Percentiles rank a stretch among this genome's conserved stretches.
These are phyloP conservation scores for Cheilosia variabilis DNA, from an alignment of 2,888 invertebrate genomes.

Conservation along the genomic window DNA sequence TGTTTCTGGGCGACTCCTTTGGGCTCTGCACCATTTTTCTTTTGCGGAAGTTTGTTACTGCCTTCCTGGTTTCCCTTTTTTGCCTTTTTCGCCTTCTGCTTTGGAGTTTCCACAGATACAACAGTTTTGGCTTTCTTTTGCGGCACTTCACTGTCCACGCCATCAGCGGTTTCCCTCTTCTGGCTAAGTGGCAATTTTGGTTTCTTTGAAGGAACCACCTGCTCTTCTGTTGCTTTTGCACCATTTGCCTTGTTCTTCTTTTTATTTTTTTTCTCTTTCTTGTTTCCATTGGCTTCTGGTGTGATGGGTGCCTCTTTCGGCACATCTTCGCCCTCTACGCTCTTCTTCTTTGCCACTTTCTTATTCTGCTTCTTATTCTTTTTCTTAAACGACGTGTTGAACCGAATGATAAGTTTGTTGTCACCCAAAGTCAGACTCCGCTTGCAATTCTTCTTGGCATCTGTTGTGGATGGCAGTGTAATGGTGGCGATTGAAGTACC, in stretches of 20 bases:
- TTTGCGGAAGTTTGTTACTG: not conserved
- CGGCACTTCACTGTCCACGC: not conserved
- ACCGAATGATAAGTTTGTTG: slow-evolving; percentile 77
- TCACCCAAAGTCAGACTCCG: slow-evolving; percentile 77
- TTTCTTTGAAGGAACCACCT: not conserved
- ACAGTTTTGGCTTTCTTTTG: slow-evolving; percentile 20
- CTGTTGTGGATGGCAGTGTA: slow-evolving; percentile 79
- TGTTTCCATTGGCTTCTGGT: not conserved
- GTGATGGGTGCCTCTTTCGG: not conserved
- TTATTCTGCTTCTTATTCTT: not conserved
- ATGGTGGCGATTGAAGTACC: slow-evolving; percentile 78
- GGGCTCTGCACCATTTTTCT: not conserved
- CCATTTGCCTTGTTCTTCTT: slow-evolving; percentile 2
- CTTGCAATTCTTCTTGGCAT: slow-evolving; percentile 78
- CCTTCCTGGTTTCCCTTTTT: not conserved
- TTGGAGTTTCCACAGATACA: not conserved
- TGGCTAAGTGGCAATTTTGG: slow-evolving; percentile 1
- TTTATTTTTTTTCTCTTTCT: slow-evolving; percentile 3
- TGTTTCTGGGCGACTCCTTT: not conserved
- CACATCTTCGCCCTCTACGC: not conserved
- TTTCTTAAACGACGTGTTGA: slow-evolving; percentile 73
- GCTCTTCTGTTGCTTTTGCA: not conserved
- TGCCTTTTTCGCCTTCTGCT: not conserved
- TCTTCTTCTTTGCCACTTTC: not conserved
- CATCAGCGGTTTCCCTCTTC: not conserved